phyloP scores from a whole-genome alignment of 2,888 invertebrate species.

The Blomia tropicalis region DNA sequence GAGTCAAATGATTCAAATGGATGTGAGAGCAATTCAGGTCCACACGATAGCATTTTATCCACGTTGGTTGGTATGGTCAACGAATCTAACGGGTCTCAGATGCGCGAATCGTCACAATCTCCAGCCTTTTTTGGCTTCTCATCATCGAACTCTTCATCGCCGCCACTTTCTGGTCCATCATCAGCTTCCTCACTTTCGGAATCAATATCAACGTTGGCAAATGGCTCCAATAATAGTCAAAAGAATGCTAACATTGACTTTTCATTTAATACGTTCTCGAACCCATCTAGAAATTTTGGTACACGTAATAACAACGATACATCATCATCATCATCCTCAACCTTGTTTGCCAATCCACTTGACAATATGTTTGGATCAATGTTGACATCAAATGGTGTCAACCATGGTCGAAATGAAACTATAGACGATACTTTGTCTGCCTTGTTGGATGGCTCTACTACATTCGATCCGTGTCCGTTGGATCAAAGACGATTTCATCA shows the following conservation, averaged over 20 bases:
- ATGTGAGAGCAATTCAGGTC: not conserved
- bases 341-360: slow-evolving; percentile 3
- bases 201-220: not conserved
- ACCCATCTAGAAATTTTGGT: not conserved
- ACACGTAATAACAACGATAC: not conserved
- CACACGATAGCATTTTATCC: not conserved
- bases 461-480: not conserved
- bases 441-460: not conserved
- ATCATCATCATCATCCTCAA: not conserved
- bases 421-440: not conserved
- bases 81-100: not conserved
- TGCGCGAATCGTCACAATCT: not conserved
- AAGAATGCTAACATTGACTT: not conserved
- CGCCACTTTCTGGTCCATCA: slow-evolving; percentile 11
- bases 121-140: not conserved
- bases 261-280: not conserved
- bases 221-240: not conserved
- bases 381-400: not conserved
- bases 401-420: not conserved
- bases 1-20: not conserved
- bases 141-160: slow-evolving; percentile 14
- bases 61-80: not conserved
- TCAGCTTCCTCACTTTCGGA: not conserved
- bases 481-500: not conserved
- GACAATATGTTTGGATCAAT: slow-evolving; percentile 1